A percentile compares a stretch with the other conserved stretches of the same genome.
These are phyloP conservation scores for Danaus chrysippus DNA, from an alignment of 2,888 invertebrate genomes.

Conservation along the genomic window DNA sequence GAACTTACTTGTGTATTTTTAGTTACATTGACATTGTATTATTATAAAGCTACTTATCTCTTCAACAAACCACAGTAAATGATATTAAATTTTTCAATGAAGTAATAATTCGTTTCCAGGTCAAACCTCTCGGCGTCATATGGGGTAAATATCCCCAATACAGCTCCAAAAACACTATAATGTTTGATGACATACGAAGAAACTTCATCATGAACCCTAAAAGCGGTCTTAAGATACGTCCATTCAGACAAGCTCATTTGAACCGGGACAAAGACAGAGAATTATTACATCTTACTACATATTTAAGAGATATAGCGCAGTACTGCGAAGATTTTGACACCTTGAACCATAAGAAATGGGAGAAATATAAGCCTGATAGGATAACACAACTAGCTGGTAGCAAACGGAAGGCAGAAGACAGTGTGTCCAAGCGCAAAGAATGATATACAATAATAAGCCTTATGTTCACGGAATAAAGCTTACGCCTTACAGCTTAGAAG, in stretches of 20 bases:
- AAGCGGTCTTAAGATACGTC: constrained; percentile 92
- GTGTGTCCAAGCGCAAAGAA: constrained; percentile 58
- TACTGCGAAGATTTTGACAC: constrained; percentile 89
- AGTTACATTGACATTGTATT: no score
- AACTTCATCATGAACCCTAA: constrained; percentile 99
- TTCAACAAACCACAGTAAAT: no score
- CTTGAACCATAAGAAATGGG: constrained; percentile 96
- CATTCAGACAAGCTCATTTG: constrained; percentile 94
- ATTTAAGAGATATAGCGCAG: constrained; percentile 89
- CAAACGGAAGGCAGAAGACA: constrained; percentile 73
- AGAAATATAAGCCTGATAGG: constrained; percentile 82
- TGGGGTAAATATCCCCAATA: constrained; percentile 97
- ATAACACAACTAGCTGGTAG: constrained; percentile 56
- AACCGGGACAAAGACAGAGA: constrained; percentile 92
- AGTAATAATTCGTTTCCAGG: constrained; percentile 69
- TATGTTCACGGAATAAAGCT: constrained; percentile 13
- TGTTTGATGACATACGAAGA: constrained; percentile 97
- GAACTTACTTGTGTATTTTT: no score
- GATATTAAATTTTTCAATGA: background rate
- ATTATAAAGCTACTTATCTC: no score
- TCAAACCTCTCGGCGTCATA: constrained; percentile 96
- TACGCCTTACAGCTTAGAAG: constrained; percentile 43
- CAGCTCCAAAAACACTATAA: constrained; percentile 94
- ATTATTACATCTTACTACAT: constrained; percentile 87
- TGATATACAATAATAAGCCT: constrained; percentile 39